Evolutionary conservation across 2,888 invertebrate species (phyloP).

Genomic region (Endotricha flammealis): DNA sequence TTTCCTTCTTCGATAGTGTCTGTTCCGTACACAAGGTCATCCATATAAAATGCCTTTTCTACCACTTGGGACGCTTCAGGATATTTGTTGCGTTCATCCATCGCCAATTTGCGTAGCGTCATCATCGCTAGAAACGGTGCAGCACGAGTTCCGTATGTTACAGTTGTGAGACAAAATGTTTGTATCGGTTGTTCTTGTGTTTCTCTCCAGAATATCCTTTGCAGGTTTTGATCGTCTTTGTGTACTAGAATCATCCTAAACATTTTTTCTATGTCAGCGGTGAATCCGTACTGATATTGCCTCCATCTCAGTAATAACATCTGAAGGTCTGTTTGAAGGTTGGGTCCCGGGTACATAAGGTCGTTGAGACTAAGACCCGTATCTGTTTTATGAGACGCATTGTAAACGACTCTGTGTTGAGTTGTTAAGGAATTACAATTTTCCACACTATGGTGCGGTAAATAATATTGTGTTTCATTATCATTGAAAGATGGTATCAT

Average conservation of each 20-base stretch:
- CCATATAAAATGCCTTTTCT: constrained; percentile 12
- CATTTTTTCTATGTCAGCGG: not conserved
- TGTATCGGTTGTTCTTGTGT: not conserved
- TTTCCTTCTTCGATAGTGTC: constrained; percentile 4
- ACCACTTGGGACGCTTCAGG: constrained; percentile 10
- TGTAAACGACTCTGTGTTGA: constrained; percentile 1
- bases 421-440: not conserved
- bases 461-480: not conserved
- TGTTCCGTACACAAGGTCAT: constrained; percentile 8
- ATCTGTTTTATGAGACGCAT: not conserved
- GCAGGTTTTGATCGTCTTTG: constrained; percentile 9
- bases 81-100: constrained; percentile 13
- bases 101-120: constrained; percentile 8
- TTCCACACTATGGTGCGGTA: constrained; percentile 1
- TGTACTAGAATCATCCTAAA: constrained; percentile 9
- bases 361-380: constrained; percentile 1
- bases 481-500: constrained; percentile 1
- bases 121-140: constrained; percentile 10
- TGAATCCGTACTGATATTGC: not conserved
- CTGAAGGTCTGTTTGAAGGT: constrained; percentile 1
- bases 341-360: constrained; percentile 1
- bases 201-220: constrained; percentile 15
- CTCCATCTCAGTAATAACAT: not conserved
- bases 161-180: constrained; percentile 10
- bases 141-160: constrained; percentile 16